Evolutionary conservation across 1,140 invertebrate genomes (phyloP).

Genomic region (Drosophila baimaii): DNA sequence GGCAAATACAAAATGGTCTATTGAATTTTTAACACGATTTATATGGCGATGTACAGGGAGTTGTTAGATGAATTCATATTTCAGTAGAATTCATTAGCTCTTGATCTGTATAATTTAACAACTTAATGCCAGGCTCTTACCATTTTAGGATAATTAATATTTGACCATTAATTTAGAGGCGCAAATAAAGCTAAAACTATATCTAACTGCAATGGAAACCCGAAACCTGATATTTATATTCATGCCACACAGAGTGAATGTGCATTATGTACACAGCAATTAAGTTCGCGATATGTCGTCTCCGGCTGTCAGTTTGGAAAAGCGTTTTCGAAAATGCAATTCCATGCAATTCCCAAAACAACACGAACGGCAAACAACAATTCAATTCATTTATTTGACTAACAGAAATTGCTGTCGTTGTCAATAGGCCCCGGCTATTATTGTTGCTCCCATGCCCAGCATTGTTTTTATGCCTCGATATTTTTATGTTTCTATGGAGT

Average conservation of each 20-base stretch:
- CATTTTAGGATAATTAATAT: neutral
- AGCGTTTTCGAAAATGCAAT: conserved; percentile 52
- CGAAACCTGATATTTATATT: conserved; percentile 4
- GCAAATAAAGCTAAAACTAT: neutral
- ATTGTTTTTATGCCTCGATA: conserved; percentile 11
- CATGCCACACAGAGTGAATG: too few relatives aligned
- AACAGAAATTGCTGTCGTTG: conserved; percentile 51
- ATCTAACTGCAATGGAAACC: neutral
- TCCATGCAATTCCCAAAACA: conserved; percentile 64
- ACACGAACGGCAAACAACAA: conserved; percentile 75
- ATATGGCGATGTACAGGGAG: neutral
- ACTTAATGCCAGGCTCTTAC: too few relatives aligned
- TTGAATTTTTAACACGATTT: conserved; percentile 40
- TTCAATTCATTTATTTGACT: conserved; percentile 75
- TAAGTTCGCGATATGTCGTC: conserved; percentile 41
- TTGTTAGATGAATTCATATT: neutral
- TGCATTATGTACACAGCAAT: conserved; percentile 47
- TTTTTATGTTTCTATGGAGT: conserved; percentile 53
- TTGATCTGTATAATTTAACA: neutral
- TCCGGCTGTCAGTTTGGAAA: conserved; percentile 31
- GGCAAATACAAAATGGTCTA: conserved; percentile 24
- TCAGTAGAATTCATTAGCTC: too few relatives aligned
- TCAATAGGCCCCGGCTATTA: conserved; percentile 40
- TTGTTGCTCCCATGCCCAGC: conserved; percentile 20
- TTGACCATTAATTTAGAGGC: neutral